Conservation (phyloP, 2,888 invertebrate genomes). For the Pseudeuparius sepicola region DNA sequence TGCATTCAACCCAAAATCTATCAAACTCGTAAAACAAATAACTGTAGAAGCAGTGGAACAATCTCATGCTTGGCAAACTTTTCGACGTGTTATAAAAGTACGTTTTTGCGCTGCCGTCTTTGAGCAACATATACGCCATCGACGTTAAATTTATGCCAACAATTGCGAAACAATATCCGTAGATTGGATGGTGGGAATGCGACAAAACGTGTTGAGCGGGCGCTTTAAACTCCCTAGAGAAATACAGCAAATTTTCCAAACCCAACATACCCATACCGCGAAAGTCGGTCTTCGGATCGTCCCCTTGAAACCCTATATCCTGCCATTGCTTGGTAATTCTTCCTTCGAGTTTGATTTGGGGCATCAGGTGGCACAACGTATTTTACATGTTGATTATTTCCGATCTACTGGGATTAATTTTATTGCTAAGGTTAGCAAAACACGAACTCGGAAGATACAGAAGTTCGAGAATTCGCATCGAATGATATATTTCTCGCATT, state of each 20-base stretch:
- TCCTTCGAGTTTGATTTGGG: too few species aligned
- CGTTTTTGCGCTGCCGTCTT: slow-evolving; percentile 73
- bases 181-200: slow-evolving; percentile 79
- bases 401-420: slow-evolving; percentile 65
- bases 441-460: slow-evolving; percentile 37
- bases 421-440: slow-evolving; percentile 48
- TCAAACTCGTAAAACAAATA: slow-evolving; percentile 92
- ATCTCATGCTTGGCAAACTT: slow-evolving; percentile 53
- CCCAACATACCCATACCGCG: slow-evolving; percentile 96
- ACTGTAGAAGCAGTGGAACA: slow-evolving; percentile 91
- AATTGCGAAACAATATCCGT: slow-evolving; percentile 84
- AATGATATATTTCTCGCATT: too few species aligned
- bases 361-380: slow-evolving; percentile 81
- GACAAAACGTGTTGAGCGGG: slow-evolving; percentile 73
- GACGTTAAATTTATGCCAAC: slow-evolving; percentile 93
- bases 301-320: slow-evolving; percentile 93
- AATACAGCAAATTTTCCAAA: slow-evolving; percentile 81
- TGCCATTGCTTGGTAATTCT: slow-evolving; percentile 91
- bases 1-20: slow-evolving; percentile 84
- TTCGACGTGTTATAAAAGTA: slow-evolving; percentile 81
- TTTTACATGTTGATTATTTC: slow-evolving; percentile 85
- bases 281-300: slow-evolving; percentile 97
- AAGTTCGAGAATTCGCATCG: too few species aligned
- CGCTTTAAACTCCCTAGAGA: slow-evolving; percentile 70
- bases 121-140: slow-evolving; percentile 74